phyloP scores from a whole-genome alignment of 2,113 vertebrate genomes.

The Glaucomys volans region DNA sequence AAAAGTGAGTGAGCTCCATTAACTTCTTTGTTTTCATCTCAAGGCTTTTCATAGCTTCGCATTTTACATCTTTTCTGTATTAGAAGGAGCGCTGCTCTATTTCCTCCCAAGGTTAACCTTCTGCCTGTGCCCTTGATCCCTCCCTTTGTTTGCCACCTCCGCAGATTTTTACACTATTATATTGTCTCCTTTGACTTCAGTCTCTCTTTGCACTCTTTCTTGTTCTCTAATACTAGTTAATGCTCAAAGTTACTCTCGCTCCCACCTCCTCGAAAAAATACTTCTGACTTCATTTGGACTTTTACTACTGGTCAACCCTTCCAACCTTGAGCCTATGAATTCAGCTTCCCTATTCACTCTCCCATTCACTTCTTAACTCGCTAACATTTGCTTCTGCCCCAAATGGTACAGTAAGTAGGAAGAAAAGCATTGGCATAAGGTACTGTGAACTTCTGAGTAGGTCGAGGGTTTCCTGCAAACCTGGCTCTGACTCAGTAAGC shows the following conservation, averaged over 20 bases:
- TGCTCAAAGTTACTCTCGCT: not conserved
- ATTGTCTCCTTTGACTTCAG: not conserved
- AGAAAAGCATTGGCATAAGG: not conserved
- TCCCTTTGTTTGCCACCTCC: not conserved
- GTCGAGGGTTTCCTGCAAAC: not conserved
- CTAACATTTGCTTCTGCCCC: not conserved
- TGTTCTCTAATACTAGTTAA: conserved; percentile 17
- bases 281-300: conserved; percentile 1
- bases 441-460: not conserved
- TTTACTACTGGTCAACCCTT: not conserved
- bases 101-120: not conserved
- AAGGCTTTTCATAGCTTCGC: not conserved
- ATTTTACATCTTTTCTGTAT: not conserved
- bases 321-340: not conserved
- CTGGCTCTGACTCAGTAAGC: no score
- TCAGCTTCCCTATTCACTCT: not conserved
- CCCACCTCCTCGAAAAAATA: not conserved
- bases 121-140: not conserved
- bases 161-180: not conserved
- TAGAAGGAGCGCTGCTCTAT: not conserved
- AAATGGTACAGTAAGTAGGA: not conserved
- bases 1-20: not conserved
- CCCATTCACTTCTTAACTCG: not conserved
- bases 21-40: not conserved
- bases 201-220: not conserved